These are phyloP conservation scores for Orycteropus afer DNA, from an alignment of 2,113 vertebrate genomes.

Conservation along the genomic window DNA sequence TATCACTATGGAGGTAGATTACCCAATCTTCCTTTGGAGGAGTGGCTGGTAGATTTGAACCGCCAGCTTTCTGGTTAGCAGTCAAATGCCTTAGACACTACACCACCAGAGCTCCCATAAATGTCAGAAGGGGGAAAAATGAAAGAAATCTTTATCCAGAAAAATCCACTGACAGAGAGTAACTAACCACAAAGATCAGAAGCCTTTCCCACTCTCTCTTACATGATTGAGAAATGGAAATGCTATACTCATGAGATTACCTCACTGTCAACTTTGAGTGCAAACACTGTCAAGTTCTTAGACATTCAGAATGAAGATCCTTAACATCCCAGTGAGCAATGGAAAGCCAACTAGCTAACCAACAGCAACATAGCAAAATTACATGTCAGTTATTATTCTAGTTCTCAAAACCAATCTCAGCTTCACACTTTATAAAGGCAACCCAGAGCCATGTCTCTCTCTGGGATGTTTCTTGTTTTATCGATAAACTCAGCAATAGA, in stretches of 20 bases:
- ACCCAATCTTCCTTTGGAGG: too few relatives aligned
- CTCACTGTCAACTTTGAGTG: background rate
- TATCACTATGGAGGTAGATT: too few relatives aligned
- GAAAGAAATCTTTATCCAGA: background rate
- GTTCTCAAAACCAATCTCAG: background rate
- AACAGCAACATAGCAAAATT: background rate
- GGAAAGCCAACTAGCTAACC: background rate
- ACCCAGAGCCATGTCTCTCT: background rate
- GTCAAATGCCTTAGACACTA: too few relatives aligned
- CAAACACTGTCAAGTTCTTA: background rate
- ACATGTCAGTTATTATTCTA: background rate
- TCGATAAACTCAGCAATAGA: conserved; percentile 3
- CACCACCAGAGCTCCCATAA: too few relatives aligned
- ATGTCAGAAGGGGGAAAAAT: background rate
- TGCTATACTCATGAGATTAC: background rate
- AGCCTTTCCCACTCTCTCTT: background rate
- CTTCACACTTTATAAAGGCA: background rate
- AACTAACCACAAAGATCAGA: background rate
- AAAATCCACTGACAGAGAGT: background rate
- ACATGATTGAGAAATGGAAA: background rate
- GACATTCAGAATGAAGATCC: background rate
- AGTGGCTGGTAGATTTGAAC: too few relatives aligned
- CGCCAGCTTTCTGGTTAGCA: too few relatives aligned
- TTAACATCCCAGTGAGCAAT: background rate
- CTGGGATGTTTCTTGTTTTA: background rate